These are phyloP conservation scores for Bombycilla garrulus DNA, from an alignment of 2,113 vertebrate species.

Conservation along the genomic window DNA sequence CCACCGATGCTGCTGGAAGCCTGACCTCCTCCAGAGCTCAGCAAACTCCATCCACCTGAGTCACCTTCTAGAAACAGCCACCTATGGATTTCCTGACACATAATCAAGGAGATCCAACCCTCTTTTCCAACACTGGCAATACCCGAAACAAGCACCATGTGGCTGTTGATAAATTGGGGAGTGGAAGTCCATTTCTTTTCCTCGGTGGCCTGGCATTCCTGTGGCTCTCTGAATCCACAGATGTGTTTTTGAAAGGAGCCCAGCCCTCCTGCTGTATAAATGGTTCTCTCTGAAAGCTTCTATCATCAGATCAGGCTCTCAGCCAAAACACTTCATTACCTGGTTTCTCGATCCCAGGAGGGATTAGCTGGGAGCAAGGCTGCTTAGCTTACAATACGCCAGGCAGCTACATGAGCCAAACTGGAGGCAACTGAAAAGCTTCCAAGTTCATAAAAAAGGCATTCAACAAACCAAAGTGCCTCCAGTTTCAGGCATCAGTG, in stretches of 20 bases:
- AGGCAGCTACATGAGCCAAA: constrained; percentile 24
- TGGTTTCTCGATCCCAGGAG: not conserved
- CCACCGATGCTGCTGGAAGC: rapidly evolving
- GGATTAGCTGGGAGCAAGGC: constrained; percentile 29
- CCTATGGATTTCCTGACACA: not conserved
- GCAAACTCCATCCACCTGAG: not conserved
- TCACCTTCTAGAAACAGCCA: not conserved
- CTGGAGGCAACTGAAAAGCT: constrained; percentile 8
- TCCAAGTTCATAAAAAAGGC: constrained; percentile 1
- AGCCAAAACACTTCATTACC: constrained; percentile 28
- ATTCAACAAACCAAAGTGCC: not conserved
- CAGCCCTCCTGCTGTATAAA: not conserved
- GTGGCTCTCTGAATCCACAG: not conserved
- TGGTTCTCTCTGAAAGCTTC: not conserved
- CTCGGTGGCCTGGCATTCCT: rapidly evolving
- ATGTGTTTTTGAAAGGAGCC: not conserved
- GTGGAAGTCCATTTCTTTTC: not conserved
- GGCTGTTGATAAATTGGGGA: not conserved
- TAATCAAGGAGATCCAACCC: not conserved
- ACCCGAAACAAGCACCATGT: rapidly evolving
- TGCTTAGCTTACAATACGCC: not conserved
- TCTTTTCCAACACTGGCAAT: not conserved
- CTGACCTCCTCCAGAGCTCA: not conserved
- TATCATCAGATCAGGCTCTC: constrained; percentile 43
- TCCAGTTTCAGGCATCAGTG: not conserved